Conservation (phyloP, 1,140 invertebrate species). For the Dreissena polymorpha region DNA sequence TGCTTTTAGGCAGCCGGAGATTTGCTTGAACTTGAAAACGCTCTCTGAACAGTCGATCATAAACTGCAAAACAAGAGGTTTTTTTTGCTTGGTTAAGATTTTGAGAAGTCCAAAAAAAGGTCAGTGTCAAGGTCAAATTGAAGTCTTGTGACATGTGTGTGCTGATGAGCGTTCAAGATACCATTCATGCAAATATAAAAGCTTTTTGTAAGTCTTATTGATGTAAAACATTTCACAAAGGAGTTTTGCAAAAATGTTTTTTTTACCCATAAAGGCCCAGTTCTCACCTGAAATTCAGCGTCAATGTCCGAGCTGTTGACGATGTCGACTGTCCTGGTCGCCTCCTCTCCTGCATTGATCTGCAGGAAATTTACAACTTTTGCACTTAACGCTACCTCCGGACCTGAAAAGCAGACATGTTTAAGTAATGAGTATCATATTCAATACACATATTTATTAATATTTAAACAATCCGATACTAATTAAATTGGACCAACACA, state of each 20-base stretch:
- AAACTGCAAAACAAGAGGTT: constrained; percentile 71
- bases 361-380: constrained; percentile 75
- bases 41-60: constrained; percentile 76
- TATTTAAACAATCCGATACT: too few species aligned
- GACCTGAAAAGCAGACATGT: constrained; percentile 61
- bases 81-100: neutral
- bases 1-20: constrained; percentile 68
- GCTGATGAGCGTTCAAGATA: too few species aligned
- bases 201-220: too few species aligned
- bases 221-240: too few species aligned
- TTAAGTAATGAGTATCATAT: too few species aligned
- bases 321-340: constrained; percentile 72
- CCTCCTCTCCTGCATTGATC: constrained; percentile 70
- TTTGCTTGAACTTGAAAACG: constrained; percentile 75
- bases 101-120: neutral
- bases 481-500: too few species aligned
- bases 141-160: too few species aligned
- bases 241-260: too few species aligned
- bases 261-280: too few species aligned
- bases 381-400: constrained; percentile 70
- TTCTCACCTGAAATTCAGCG: constrained; percentile 73
- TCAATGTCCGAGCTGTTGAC: constrained; percentile 75
- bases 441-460: too few species aligned
- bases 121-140: neutral
- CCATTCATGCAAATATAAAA: too few species aligned